A percentile compares a stretch with the other conserved stretches of the same genome.
Evolutionary conservation across 1,140 invertebrate genomes (phyloP).

Genomic region (Diabrotica undecimpunctata): DNA sequence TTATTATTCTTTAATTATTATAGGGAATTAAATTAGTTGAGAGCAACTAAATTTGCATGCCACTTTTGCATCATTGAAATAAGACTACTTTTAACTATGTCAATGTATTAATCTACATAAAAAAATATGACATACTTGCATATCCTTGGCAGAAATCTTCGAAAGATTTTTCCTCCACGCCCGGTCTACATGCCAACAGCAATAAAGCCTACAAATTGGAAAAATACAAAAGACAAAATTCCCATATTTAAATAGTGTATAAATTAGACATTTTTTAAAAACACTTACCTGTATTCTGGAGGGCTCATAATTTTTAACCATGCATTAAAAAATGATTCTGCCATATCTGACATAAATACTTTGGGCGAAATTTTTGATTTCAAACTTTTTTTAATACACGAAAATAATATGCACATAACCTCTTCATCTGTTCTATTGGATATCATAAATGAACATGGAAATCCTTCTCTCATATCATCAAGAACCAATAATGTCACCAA

Average conservation of each 20-base stretch:
- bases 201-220: constrained; percentile 18
- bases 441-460: constrained; percentile 23
- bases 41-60: too few species aligned
- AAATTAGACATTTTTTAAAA: constrained; percentile 5
- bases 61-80: too few species aligned
- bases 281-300: constrained; percentile 12
- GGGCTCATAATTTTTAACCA: constrained; percentile 22
- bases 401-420: constrained; percentile 16
- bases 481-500: too few species aligned
- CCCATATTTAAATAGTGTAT: not conserved
- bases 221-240: not conserved
- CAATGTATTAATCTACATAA: too few species aligned
- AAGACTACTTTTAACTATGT: too few species aligned
- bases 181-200: constrained; percentile 22
- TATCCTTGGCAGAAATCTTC: too few species aligned
- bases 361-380: constrained; percentile 2
- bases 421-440: constrained; percentile 23
- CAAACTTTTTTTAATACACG: constrained; percentile 9
- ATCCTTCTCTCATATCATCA: constrained; percentile 20
- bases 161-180: constrained; percentile 18
- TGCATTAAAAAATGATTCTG: constrained; percentile 14
- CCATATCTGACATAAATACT: constrained; percentile 27
- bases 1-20: too few species aligned
- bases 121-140: too few species aligned
- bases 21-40: too few species aligned